Evolutionary conservation across 2,888 invertebrate genomes (phyloP).

Genomic region (Blomia tropicalis): DNA sequence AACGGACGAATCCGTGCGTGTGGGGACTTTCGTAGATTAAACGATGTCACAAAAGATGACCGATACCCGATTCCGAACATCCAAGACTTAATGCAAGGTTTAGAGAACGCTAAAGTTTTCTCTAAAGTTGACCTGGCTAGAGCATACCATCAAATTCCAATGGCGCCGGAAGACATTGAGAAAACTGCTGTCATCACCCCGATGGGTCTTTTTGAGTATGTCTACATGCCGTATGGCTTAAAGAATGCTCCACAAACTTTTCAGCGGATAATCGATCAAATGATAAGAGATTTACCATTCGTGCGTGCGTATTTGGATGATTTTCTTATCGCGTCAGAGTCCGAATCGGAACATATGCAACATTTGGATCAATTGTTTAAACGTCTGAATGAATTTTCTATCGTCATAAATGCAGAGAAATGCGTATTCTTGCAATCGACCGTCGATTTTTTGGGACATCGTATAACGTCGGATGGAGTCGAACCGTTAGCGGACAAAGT

Average conservation of each 20-base stretch:
- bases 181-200: conserved; percentile 1
- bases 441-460: conserved; percentile 28
- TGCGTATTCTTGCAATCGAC: conserved; percentile 25
- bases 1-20: conserved; percentile 32
- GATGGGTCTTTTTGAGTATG: background rate
- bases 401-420: conserved; percentile 26
- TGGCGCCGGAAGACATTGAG: background rate
- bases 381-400: conserved; percentile 8
- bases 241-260: background rate
- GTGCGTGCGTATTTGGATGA: conserved; percentile 2
- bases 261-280: background rate
- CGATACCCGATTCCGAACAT: conserved; percentile 36
- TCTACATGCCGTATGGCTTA: background rate
- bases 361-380: conserved; percentile 21
- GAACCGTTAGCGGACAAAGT: conserved; percentile 15
- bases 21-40: conserved; percentile 36
- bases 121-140: conserved; percentile 30
- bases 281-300: background rate
- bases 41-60: conserved; percentile 33
- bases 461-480: conserved; percentile 19
- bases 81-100: conserved; percentile 33
- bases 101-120: conserved; percentile 29
- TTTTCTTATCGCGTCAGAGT: conserved; percentile 23
- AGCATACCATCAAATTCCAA: conserved; percentile 36
- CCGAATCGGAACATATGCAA: conserved; percentile 20